phyloP scores from a whole-genome alignment of 2,888 invertebrate genomes.

The Leptinotarsa tumamoca region DNA sequence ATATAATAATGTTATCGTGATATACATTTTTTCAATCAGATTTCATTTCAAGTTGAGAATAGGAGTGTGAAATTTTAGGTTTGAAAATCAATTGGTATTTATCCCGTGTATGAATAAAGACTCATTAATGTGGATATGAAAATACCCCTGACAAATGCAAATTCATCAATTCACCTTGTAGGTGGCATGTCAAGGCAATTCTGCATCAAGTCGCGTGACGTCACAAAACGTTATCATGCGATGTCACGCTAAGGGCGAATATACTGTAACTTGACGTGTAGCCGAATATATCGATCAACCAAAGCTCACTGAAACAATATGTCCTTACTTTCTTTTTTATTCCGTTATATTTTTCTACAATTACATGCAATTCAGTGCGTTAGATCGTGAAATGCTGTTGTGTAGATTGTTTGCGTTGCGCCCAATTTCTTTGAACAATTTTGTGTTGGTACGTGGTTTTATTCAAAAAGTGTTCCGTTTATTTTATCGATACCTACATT shows the following conservation, averaged over 20 bases:
- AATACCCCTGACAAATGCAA: neutral
- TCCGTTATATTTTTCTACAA: slow-evolving; percentile 32
- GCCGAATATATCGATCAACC: slow-evolving; percentile 49
- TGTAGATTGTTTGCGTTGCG: slow-evolving; percentile 65
- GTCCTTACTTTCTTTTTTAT: slow-evolving; percentile 32
- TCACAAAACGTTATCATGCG: slow-evolving; percentile 60
- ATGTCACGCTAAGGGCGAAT: slow-evolving; percentile 58
- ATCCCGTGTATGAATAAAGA: too few relatives aligned
- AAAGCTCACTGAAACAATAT: slow-evolving; percentile 31
- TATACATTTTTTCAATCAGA: too few relatives aligned
- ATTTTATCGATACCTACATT: slow-evolving; percentile 34
- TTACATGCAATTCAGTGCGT: slow-evolving; percentile 31
- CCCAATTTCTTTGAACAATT: slow-evolving; percentile 61
- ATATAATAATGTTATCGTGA: too few relatives aligned
- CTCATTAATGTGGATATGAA: neutral
- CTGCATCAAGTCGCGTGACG: slow-evolving; percentile 40
- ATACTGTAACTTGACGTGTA: slow-evolving; percentile 38
- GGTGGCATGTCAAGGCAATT: slow-evolving; percentile 8
- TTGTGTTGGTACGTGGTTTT: slow-evolving; percentile 59
- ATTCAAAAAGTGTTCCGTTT: neutral
- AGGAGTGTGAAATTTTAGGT: too few relatives aligned
- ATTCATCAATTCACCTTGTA: slow-evolving; percentile 6
- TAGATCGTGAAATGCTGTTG: slow-evolving; percentile 61
- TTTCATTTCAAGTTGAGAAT: too few relatives aligned
- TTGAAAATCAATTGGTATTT: too few relatives aligned